Percentiles rank a stretch among this genome's conserved stretches.
These are phyloP conservation scores for Anisognathus igniventris DNA, from an alignment of 2,797 vertebrate species.

Conservation along the genomic window DNA sequence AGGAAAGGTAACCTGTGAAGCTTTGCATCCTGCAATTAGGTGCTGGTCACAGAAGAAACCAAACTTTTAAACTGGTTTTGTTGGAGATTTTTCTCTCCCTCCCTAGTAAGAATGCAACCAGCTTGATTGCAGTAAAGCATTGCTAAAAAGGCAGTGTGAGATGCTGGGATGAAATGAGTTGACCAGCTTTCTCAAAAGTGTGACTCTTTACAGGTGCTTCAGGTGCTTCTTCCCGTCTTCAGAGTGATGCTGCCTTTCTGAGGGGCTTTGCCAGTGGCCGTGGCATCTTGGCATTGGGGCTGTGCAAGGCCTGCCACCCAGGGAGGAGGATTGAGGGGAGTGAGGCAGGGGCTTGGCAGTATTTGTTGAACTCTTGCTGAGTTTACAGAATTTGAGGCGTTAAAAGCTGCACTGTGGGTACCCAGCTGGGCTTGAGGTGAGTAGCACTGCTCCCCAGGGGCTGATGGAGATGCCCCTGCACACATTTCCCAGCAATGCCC, in stretches of 20 bases:
- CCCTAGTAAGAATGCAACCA: background rate
- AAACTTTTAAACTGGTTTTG: background rate
- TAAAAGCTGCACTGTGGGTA: background rate
- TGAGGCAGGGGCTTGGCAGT: fast-evolving
- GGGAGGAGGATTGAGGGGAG: fast-evolving
- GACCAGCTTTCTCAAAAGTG: background rate
- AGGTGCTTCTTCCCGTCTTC: background rate
- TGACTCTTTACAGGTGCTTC: background rate
- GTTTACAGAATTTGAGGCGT: background rate
- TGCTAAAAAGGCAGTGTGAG: background rate
- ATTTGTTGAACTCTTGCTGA: background rate
- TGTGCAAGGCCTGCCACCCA: background rate
- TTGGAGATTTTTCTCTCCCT: background rate
- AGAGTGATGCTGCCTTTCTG: background rate
- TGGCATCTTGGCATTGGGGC: background rate
- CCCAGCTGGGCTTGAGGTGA: background rate
- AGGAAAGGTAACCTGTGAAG: slow-evolving; percentile 32
- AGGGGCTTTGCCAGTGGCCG: fast-evolving
- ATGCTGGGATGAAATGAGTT: background rate
- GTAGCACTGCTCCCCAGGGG: background rate
- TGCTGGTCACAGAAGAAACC: background rate
- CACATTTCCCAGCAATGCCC: background rate
- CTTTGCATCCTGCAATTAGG: background rate
- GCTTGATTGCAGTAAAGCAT: background rate
- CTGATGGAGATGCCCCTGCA: background rate